Evolutionary conservation across 2,113 vertebrate species (phyloP).

Genomic region (Aspiorhynchus laticeps): DNA sequence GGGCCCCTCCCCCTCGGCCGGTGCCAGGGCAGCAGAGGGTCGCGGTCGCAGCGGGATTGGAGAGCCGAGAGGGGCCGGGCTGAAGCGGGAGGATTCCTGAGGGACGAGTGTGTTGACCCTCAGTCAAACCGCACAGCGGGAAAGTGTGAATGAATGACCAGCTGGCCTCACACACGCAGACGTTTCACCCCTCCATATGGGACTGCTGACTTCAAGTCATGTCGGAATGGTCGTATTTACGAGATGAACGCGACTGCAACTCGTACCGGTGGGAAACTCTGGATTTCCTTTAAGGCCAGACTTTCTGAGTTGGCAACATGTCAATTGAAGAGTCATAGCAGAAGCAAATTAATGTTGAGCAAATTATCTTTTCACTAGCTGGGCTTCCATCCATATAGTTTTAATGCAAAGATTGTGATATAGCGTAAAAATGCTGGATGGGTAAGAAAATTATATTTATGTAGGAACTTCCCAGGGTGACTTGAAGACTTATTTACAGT

Average conservation of each 20-base stretch:
- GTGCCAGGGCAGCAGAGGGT: constrained; percentile 53
- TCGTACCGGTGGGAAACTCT: constrained; percentile 7
- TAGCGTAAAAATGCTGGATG: not conserved
- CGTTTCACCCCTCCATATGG: constrained; percentile 39
- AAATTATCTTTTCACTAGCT: not conserved
- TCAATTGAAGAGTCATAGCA: not conserved
- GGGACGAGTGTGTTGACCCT: constrained; percentile 25
- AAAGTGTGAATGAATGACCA: constrained; percentile 47
- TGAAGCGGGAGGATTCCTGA: constrained; percentile 29
- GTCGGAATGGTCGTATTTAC: not conserved
- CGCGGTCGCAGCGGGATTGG: constrained; percentile 35
- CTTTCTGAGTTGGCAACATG: not conserved
- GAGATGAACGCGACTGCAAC: not conserved
- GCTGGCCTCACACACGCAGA: constrained; percentile 42
- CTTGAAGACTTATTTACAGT: too few species aligned
- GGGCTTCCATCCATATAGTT: not conserved
- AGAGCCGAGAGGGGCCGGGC: constrained; percentile 47
- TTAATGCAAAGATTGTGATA: not conserved
- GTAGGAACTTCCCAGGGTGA: too few species aligned
- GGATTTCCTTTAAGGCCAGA: not conserved
- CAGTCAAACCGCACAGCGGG: constrained; percentile 47
- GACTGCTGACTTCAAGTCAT: not conserved
- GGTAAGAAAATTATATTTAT: too few species aligned
- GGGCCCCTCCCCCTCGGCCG: constrained; percentile 46
- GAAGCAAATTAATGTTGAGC: not conserved